Evolutionary conservation across 1,140 invertebrate species (phyloP), one percentile per base, ranked within the genome.

Genomic region (Neodiprion pinetum): DNA sequence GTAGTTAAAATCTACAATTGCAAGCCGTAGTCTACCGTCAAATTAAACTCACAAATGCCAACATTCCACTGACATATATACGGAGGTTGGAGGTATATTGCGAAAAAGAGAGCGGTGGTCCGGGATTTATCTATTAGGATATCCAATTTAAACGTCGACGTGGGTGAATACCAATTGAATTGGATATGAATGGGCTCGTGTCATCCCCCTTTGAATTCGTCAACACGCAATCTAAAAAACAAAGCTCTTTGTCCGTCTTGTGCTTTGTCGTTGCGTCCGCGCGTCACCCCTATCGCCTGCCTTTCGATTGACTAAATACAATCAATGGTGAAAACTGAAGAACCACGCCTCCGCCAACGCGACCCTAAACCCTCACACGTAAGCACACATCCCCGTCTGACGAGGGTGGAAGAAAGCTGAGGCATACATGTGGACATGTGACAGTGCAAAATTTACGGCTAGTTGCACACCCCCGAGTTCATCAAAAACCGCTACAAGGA

Each of bases 171-270:
- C 69, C 70, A 75, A 75, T 75, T 72, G 71, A 67, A 68, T 47
- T 11, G 66, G 66, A 65, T 23, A 28, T 40, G 14, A 53, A 66
- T 40, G 40, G 50, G 17, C 47, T 67, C 14, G 72, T 21, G 17
- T 73, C 66, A 67, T 79, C 69, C 28, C 77, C 76, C 75, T 77
- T 77, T 76, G 70, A 75, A 73, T 71, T 48, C 73, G 73, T 67
- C 76, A 73, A 79, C 78, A 77, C 76, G 76, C 78, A 77, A 79
- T 80, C 76, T 79, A 79, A 80, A 80, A 79, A 80, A 80, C 79
- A 80, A 79, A 80, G 79, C 78, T 78, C 75, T 78, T 79, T 79
- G 79, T 77, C 76, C 75, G 72, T 80, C 79, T 79, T 80, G 73
- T 74, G 72, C 76, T 80, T 79, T 79, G 79, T 80, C 72, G 68